phyloP scores from a whole-genome alignment of 2,888 invertebrate species.

The Lycia hirtaria region DNA sequence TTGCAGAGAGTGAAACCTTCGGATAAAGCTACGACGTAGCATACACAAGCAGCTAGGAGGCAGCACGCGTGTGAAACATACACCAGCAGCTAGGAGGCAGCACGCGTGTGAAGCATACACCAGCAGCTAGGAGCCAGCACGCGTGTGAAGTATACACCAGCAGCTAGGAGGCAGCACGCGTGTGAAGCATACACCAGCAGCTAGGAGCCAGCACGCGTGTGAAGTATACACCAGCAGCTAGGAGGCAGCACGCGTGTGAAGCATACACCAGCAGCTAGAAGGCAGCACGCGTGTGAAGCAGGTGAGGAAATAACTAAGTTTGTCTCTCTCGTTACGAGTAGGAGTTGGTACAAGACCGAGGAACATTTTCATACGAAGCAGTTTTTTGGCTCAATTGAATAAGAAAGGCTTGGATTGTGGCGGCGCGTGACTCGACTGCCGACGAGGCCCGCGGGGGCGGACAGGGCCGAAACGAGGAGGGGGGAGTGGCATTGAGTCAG shows the following conservation, averaged over 20 bases:
- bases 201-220: conserved; percentile 2
- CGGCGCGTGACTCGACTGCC: conserved; percentile 32
- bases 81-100: too few relatives aligned
- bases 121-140: too few relatives aligned
- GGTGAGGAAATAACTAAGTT: not conserved
- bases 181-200: not conserved
- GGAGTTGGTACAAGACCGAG: too few relatives aligned
- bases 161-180: too few relatives aligned
- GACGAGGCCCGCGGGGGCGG: not conserved
- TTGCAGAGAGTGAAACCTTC: too few relatives aligned
- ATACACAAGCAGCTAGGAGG: not conserved
- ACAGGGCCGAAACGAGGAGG: not conserved
- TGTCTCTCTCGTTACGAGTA: conserved; percentile 7
- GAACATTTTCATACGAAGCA: conserved; percentile 30
- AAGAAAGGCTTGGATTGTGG: conserved; percentile 42
- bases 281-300: not conserved
- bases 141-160: not conserved
- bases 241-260: conserved; percentile 2
- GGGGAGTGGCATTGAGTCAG: conserved; percentile 26
- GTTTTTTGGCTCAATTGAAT: conserved; percentile 39
- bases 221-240: not conserved
- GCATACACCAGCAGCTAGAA: too few relatives aligned
- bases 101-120: not conserved
- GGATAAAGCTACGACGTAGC: not conserved
- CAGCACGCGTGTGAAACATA: conserved; percentile 1